Base-by-base conservation (phyloP, 2,113 vertebrate genomes). In the Gnathonemus echidnorhynchus region DNA sequence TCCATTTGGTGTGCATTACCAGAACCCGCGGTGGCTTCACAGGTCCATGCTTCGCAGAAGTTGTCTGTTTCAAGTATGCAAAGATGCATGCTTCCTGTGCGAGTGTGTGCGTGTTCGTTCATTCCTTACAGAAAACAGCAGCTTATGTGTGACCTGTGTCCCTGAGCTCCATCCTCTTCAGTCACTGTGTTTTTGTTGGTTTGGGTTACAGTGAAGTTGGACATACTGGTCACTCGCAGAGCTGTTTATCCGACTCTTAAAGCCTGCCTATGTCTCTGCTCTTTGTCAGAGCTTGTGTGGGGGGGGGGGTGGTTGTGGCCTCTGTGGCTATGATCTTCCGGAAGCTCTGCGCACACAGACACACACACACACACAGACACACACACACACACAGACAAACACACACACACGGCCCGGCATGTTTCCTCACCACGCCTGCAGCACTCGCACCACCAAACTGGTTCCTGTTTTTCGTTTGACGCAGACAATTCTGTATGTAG, bases 251-350 rank as follows among this genome's bases (percentile, higher is more conserved):
- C 5, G 1, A n/a, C 24, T n/a, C 31, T 88, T 35, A 42, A 42
- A 9, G 52, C 10, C 24, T 58, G 50, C 13, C 39, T 35, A 3
- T 85, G 80, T 86, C 15, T 56, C 74, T 24, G 31, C 15, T 89
- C 3, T 89, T 50, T 58, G 11, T 49, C 48, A 42, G 9, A 58
- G 62, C 77, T 27, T n/a, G 86, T 48, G 49, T 49, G 10, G 31
- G 88, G 46, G 88, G 88, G 87, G 77, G 19, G 48, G 87, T 86
- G 83, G 88, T 70, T 46, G 42, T 66, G 46, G 21, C 31, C 87
- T 45, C 31, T 49, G 84, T 42, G 52, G 15, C 4, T 24, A 24
- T 62, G 52, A 42, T 39, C 52, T n/a, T 45, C 52, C 21, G 58
- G 39, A 70, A 74, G 10, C 56, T 62, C 7, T 39, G 49, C 2